phyloP scores from a whole-genome alignment of 2,797 vertebrate genomes.

The Enoplosus armatus region DNA sequence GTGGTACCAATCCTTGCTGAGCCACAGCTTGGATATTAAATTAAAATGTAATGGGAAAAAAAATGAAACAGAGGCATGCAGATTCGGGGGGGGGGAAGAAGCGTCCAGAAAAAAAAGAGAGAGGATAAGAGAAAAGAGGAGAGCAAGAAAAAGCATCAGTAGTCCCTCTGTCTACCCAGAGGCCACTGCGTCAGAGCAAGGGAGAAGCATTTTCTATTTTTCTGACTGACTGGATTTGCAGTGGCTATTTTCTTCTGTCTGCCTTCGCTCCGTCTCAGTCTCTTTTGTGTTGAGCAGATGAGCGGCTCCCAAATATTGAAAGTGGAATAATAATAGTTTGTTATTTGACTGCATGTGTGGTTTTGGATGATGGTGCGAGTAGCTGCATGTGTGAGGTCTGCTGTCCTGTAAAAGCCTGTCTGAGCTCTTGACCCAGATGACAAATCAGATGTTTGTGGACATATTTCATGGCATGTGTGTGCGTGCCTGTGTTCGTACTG shows the following conservation, averaged over 20 bases:
- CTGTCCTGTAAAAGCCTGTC: conserved; percentile 44
- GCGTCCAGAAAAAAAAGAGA: too few species aligned
- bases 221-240: conserved; percentile 65
- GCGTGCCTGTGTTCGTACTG: conserved; percentile 18
- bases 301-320: conserved; percentile 32
- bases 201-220: conserved; percentile 55
- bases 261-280: conserved; percentile 26
- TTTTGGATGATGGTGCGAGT: conserved; percentile 6
- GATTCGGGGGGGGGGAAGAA: not conserved
- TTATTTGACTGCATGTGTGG: conserved; percentile 30
- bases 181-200: conserved; percentile 59
- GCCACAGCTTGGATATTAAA: conserved; percentile 53
- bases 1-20: conserved; percentile 27
- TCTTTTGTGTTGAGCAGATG: conserved; percentile 49
- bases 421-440: conserved; percentile 60
- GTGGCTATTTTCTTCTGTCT: conserved; percentile 63
- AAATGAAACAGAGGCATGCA: conserved; percentile 56
- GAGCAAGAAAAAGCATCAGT: conserved; percentile 42
- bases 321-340: conserved; percentile 28
- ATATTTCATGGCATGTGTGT: conserved; percentile 8
- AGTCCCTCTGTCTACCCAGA: conserved; percentile 56
- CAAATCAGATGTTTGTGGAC: conserved; percentile 37
- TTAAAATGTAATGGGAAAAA: conserved; percentile 54
- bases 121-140: conserved; percentile 7
- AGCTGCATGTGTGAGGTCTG: conserved; percentile 48